Evolutionary conservation across 2,888 invertebrate species (phyloP).

Genomic region (Drosophila differens): DNA sequence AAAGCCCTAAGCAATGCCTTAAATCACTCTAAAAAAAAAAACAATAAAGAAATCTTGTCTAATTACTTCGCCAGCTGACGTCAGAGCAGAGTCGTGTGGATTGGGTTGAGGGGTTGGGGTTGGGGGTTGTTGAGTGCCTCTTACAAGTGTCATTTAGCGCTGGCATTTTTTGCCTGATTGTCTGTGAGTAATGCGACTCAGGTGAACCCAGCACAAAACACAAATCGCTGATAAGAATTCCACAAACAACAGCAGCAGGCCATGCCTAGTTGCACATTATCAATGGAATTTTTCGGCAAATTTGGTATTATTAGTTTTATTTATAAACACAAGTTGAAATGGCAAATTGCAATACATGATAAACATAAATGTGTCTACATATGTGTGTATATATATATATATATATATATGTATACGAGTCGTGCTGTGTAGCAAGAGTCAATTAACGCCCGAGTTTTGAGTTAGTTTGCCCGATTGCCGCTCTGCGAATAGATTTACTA

Average conservation of each 20-base stretch:
- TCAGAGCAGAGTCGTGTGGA: constrained; percentile 26
- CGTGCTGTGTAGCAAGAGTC: constrained; percentile 25
- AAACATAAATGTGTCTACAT: constrained; percentile 16
- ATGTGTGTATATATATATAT: background rate
- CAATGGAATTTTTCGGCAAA: constrained; percentile 59
- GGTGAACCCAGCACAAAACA: constrained; percentile 29
- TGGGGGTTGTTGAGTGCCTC: background rate
- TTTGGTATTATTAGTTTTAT: constrained; percentile 32
- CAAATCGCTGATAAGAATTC: constrained; percentile 38
- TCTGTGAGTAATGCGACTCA: constrained; percentile 42
- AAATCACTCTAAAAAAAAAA: background rate
- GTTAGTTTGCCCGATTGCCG: constrained; percentile 1
- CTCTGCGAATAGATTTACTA: constrained; percentile 31
- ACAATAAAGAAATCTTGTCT: constrained; percentile 20
- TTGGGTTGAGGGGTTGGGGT: background rate
- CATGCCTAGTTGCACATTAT: constrained; percentile 39
- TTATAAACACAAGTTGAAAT: constrained; percentile 45
- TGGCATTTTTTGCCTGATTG: constrained; percentile 20
- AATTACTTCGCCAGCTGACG: constrained; percentile 50
- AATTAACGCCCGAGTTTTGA: constrained; percentile 41
- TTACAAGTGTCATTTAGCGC: constrained; percentile 31
- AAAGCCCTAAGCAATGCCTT: background rate
- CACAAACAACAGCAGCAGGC: too few species aligned
- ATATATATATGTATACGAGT: constrained; percentile 7
- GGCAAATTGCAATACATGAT: constrained; percentile 18